Evolutionary conservation across 2,113 vertebrate genomes (phyloP).

Genomic region (Clarias gariepinus): DNA sequence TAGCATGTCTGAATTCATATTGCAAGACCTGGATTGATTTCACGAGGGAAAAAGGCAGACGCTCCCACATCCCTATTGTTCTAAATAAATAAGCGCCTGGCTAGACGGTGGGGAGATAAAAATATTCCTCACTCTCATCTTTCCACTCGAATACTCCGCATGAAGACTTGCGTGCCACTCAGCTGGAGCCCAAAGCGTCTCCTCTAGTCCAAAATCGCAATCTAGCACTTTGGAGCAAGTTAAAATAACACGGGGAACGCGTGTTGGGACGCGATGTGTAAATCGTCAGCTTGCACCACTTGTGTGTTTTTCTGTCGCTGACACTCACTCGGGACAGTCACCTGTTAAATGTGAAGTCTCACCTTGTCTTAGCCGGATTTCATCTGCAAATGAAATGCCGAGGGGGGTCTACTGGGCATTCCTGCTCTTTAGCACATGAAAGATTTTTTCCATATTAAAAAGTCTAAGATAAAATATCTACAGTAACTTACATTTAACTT

Average conservation of each 20-base stretch:
- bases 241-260: neutral
- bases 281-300: conserved; percentile 5
- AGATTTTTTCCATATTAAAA: neutral
- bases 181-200: neutral
- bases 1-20: neutral
- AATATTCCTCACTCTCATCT: conserved; percentile 18
- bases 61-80: conserved; percentile 32
- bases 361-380: conserved; percentile 15
- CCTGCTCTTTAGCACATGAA: neutral
- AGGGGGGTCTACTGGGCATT: neutral
- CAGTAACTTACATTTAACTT: neutral
- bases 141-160: neutral
- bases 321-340: conserved; percentile 12
- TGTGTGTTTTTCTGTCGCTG: neutral
- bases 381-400: neutral
- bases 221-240: conserved; percentile 1
- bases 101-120: conserved; percentile 17
- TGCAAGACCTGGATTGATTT: conserved; percentile 23
- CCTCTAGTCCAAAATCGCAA: neutral
- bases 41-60: conserved; percentile 24
- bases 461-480: neutral
- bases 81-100: conserved; percentile 55
- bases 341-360: conserved; percentile 33
- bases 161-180: conserved; percentile 12
- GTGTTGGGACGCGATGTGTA: neutral